A percentile compares a stretch with the other conserved stretches of the same genome.
Conservation (phyloP, 2,113 vertebrate species). For the Tretioscincus oriximinensis region DNA sequence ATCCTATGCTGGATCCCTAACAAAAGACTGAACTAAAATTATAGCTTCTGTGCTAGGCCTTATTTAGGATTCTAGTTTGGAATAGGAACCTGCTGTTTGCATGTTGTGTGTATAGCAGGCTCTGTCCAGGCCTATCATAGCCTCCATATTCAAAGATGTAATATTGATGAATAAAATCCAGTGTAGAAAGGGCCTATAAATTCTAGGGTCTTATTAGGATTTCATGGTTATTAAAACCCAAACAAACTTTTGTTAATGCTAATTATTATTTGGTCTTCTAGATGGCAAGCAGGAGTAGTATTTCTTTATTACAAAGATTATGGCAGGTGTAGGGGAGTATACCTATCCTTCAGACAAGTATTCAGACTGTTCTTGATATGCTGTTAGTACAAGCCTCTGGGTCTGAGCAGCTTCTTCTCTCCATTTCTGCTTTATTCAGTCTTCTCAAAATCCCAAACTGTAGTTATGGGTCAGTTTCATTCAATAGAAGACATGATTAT, state of each 20-base stretch:
- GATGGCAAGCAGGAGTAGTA: neutral
- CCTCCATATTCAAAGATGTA: too few species aligned
- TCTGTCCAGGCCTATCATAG: too few species aligned
- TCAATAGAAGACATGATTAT: neutral
- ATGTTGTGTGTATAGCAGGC: too few species aligned
- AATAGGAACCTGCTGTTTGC: too few species aligned
- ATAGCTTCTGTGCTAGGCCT: too few species aligned
- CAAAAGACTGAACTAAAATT: too few species aligned
- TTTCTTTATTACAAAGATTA: neutral
- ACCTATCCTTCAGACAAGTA: neutral
- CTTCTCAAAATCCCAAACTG: neutral
- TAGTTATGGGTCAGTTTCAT: neutral
- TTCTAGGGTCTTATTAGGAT: too few species aligned
- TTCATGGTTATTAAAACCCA: too few species aligned
- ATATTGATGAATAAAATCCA: too few species aligned
- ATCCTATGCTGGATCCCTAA: too few species aligned
- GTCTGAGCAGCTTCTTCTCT: neutral
- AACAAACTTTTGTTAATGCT: neutral
- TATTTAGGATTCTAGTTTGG: too few species aligned
- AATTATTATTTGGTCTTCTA: neutral
- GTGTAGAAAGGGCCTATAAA: too few species aligned
- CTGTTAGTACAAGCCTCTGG: neutral
- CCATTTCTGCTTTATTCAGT: neutral
- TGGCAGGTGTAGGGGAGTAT: neutral
- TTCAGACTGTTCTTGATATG: neutral